Evolutionary conservation across 2,797 vertebrate genomes (phyloP).

Genomic region (Neoniphon sammara): DNA sequence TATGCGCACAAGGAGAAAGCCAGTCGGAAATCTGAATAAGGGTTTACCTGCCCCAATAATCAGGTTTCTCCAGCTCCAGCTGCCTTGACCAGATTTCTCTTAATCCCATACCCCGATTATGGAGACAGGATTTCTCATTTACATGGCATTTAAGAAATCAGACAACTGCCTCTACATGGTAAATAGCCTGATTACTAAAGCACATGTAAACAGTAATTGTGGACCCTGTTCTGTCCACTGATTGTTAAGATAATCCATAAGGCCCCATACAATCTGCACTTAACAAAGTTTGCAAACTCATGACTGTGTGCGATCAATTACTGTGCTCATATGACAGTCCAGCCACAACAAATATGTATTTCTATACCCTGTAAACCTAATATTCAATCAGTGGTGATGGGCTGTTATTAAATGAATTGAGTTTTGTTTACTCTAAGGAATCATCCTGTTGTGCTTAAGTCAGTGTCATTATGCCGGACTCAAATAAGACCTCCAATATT

Average conservation of each 20-base stretch:
- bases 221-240: conserved; percentile 5
- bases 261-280: not conserved
- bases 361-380: conserved; percentile 19
- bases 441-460: conserved; percentile 6
- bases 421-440: conserved; percentile 29
- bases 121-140: no score
- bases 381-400: conserved; percentile 20
- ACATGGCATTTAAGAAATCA: no score
- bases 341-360: not conserved
- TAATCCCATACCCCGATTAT: no score
- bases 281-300: conserved; percentile 30
- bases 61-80: no score
- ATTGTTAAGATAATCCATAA: conserved; percentile 11
- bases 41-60: no score
- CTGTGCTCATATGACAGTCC: not conserved
- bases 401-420: conserved; percentile 24
- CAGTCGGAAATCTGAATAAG: no score
- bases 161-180: no score
- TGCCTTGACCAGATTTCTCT: no score
- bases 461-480: not conserved
- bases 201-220: not conserved
- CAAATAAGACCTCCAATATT: conserved; percentile 16
- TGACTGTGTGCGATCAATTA: conserved; percentile 14
- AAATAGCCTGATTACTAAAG: no score
- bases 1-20: no score